A percentile compares a stretch with the other conserved stretches of the same genome.
Evolutionary conservation across 2,797 vertebrate species (phyloP).

Genomic region (Psittacula derbiana): DNA sequence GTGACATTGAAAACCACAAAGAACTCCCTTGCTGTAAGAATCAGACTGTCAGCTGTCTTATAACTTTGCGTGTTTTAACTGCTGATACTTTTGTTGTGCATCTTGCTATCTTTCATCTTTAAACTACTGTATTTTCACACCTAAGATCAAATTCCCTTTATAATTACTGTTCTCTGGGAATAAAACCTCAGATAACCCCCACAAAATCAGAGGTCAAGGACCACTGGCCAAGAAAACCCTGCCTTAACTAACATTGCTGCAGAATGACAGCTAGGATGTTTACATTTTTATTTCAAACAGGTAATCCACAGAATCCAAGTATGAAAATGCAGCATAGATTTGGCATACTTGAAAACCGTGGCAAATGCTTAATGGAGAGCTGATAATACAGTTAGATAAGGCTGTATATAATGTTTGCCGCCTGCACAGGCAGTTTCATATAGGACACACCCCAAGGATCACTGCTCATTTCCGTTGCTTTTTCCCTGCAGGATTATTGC

Average conservation of each 20-base stretch:
- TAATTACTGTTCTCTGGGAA: constrained; percentile 11
- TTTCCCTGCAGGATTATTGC: background rate
- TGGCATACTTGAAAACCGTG: background rate
- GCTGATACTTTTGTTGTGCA: background rate
- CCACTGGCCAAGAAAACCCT: background rate
- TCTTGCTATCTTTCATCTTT: background rate
- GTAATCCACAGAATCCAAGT: background rate
- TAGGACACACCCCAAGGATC: background rate
- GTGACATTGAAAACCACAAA: background rate
- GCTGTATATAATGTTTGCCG: background rate
- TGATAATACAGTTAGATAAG: constrained; percentile 1
- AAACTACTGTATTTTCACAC: background rate
- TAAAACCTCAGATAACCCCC: background rate
- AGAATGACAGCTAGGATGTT: background rate
- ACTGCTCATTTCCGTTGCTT: background rate
- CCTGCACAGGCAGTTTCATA: background rate
- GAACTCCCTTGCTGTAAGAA: background rate
- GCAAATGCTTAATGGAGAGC: background rate
- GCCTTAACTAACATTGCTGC: background rate
- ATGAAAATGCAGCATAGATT: background rate
- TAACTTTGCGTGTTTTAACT: background rate
- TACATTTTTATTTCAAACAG: background rate
- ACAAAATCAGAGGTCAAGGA: constrained; percentile 2
- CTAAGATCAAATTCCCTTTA: background rate
- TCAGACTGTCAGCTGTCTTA: background rate